These are phyloP conservation scores for Sciurus vulgaris DNA, from an alignment of 2,797 vertebrate species.

Conservation along the genomic window DNA sequence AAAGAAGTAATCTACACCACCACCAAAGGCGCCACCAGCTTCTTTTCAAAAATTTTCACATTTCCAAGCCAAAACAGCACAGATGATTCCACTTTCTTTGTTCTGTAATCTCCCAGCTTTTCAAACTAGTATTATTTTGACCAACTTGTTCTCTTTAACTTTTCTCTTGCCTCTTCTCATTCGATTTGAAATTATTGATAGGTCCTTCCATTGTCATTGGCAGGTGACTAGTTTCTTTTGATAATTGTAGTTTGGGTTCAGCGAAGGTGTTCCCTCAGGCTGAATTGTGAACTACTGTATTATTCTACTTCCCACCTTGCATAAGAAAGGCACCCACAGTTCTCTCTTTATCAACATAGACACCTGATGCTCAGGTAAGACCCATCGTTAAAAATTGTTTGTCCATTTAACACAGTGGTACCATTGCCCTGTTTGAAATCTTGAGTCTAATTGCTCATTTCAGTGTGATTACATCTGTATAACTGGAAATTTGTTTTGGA, in stretches of 20 bases:
- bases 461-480: neutral
- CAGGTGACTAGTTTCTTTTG: constrained; percentile 19
- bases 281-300: neutral
- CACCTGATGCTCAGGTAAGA: neutral
- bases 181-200: neutral
- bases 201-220: neutral
- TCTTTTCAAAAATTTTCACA: constrained; percentile 38
- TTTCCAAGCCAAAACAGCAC: neutral
- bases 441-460: neutral
- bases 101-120: neutral
- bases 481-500: neutral
- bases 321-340: neutral
- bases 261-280: constrained; percentile 1
- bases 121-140: constrained; percentile 34
- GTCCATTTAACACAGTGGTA: neutral
- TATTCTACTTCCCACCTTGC: neutral
- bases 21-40: neutral
- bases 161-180: neutral
- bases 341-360: neutral
- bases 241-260: neutral
- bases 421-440: constrained; percentile 15
- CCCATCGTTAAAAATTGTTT: constrained; percentile 19
- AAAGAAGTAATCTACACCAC: neutral
- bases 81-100: constrained; percentile 21
- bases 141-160: constrained; percentile 39